Conservation (phyloP, 2,888 invertebrate species). For the Apodemia duryi region DNA sequence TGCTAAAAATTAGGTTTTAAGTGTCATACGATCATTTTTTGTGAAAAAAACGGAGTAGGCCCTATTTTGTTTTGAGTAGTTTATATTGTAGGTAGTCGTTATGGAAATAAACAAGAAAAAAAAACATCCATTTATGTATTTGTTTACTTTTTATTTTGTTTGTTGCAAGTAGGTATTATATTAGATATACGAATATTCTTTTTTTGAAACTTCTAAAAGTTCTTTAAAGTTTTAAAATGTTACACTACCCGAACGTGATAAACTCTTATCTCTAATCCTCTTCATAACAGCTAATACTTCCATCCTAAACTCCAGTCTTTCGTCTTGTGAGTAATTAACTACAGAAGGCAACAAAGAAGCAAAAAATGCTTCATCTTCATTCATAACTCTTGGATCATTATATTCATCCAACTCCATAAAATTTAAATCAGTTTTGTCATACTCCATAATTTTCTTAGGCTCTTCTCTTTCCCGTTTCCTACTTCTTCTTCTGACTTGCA, state of each 20-base stretch:
- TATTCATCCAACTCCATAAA: constrained; percentile 47
- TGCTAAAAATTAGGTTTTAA: too few relatives aligned
- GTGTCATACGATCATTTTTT: too few relatives aligned
- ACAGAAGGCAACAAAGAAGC: constrained; percentile 64
- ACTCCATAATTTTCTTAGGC: constrained; percentile 20
- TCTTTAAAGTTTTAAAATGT: background rate
- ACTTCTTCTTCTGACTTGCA: background rate
- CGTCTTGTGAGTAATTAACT: constrained; percentile 63
- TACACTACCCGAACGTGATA: background rate
- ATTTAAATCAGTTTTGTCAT: constrained; percentile 39
- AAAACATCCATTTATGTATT: too few relatives aligned
- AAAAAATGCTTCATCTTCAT: constrained; percentile 72
- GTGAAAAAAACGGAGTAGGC: too few relatives aligned
- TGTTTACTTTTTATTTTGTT: too few relatives aligned
- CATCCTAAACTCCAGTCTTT: constrained; percentile 63
- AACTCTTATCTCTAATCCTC: constrained; percentile 53
- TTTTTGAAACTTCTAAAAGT: too few relatives aligned
- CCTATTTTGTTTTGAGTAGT: too few relatives aligned
- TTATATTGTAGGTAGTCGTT: too few relatives aligned
- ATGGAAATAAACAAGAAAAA: too few relatives aligned
- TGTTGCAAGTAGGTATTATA: too few relatives aligned
- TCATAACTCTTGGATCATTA: constrained; percentile 61
- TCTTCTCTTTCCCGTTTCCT: constrained; percentile 21
- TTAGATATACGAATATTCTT: too few relatives aligned
- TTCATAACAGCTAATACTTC: constrained; percentile 64